A percentile compares a stretch with the other conserved stretches of the same genome.
Conservation (phyloP, 92 coral and sea anemone species). For the Zoanthus gigantus region DNA sequence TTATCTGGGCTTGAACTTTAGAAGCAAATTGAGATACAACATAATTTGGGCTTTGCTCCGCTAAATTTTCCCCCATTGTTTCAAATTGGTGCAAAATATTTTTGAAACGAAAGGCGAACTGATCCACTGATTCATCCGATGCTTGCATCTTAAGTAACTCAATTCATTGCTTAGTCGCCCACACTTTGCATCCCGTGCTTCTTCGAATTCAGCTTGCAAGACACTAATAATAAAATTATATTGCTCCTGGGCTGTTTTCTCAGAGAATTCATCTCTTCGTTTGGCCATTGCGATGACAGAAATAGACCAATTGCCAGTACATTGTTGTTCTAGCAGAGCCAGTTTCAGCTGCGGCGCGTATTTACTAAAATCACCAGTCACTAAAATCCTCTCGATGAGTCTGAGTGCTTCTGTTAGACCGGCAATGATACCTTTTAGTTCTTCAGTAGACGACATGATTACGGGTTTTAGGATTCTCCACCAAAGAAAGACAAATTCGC, state of each 20-base stretch:
- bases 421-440: slow-evolving; percentile 50
- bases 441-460: slow-evolving; percentile 32
- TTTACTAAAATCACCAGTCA: slow-evolving; percentile 20
- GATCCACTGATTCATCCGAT: slow-evolving; percentile 59
- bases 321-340: slow-evolving; percentile 70
- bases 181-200: slow-evolving; percentile 60
- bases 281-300: slow-evolving; percentile 62
- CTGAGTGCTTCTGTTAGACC: slow-evolving; percentile 41
- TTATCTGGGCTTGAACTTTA: slow-evolving; percentile 55
- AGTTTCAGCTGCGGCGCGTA: slow-evolving; percentile 50
- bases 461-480: slow-evolving; percentile 48
- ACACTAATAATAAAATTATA: slow-evolving; percentile 31
- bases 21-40: slow-evolving; percentile 77
- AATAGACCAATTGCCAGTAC: slow-evolving; percentile 69
- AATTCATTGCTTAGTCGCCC: slow-evolving; percentile 51
- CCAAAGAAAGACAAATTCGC: background rate
- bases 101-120: slow-evolving; percentile 67
- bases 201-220: slow-evolving; percentile 46
- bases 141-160: slow-evolving; percentile 51
- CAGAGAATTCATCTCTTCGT: slow-evolving; percentile 55
- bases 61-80: slow-evolving; percentile 48
- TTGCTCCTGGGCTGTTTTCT: slow-evolving; percentile 62
- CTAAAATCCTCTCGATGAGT: slow-evolving; percentile 44
- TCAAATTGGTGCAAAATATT: slow-evolving; percentile 67
- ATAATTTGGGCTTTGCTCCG: slow-evolving; percentile 66